Conservation (phyloP, 2,797 vertebrate genomes). For the Alauda arvensis region DNA sequence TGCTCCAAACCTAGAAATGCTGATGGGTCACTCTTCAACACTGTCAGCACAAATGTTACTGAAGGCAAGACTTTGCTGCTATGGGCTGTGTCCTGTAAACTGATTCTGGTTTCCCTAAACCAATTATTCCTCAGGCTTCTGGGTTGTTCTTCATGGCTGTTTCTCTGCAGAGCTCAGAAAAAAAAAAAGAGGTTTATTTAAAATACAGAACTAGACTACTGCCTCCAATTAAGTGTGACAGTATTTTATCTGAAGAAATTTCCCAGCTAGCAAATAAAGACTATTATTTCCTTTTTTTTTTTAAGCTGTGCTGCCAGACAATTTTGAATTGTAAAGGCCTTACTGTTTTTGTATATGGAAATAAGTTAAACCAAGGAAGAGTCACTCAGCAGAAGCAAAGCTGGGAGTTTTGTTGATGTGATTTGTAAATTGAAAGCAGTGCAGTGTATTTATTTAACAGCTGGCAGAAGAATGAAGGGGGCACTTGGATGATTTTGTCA, state of each 20-base stretch:
- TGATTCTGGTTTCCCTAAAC: neutral
- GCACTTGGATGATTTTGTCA: neutral
- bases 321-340: neutral
- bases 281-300: neutral
- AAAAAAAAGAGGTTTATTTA: neutral
- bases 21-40: neutral
- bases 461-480: neutral
- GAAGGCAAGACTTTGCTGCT: neutral
- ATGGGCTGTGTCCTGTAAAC: neutral
- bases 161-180: neutral
- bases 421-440: neutral
- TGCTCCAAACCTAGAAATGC: neutral
- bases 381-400: neutral
- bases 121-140: neutral
- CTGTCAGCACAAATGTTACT: neutral
- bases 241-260: neutral
- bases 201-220: neutral
- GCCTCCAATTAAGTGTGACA: neutral
- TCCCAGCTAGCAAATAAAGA: neutral
- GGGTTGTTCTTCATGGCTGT: neutral
- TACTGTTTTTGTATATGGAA: neutral
- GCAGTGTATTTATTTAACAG: neutral
- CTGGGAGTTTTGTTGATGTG: neutral
- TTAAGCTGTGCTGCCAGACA: neutral
- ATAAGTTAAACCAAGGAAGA: neutral